A percentile compares a stretch with the other conserved stretches of the same genome.
Conservation (phyloP, 2,797 vertebrate genomes). For the Taeniopygia guttata region DNA sequence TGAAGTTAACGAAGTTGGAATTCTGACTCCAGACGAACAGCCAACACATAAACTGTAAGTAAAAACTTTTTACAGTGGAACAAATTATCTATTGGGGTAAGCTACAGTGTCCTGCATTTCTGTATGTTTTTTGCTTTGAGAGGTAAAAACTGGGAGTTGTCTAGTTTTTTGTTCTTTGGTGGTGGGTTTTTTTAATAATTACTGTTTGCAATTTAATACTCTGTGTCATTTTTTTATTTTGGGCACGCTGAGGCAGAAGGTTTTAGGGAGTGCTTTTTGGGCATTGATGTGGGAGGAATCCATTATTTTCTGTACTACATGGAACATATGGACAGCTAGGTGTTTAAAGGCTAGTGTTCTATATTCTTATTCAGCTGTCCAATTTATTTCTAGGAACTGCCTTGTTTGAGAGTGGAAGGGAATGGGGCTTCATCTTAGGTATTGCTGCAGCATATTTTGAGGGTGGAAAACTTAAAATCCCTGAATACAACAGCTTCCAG, state of each 20-base stretch:
- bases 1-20: slow-evolving; percentile 91
- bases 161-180: neutral
- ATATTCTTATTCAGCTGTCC: slow-evolving; percentile 16
- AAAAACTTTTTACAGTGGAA: neutral
- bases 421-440: slow-evolving; percentile 46
- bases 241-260: neutral
- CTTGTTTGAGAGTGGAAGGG: slow-evolving; percentile 42
- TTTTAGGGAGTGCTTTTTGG: neutral
- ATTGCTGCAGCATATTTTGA: slow-evolving; percentile 37
- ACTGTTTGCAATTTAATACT: neutral
- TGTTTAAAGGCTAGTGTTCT: neutral
- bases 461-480: slow-evolving; percentile 37
- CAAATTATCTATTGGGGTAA: neutral
- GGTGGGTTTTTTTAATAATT: neutral
- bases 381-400: slow-evolving; percentile 28
- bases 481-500: slow-evolving; percentile 9
- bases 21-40: slow-evolving; percentile 87
- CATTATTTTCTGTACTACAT: neutral
- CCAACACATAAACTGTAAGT: slow-evolving; percentile 86
- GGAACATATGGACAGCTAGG: neutral
- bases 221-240: neutral
- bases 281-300: neutral
- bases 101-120: neutral
- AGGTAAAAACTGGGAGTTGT: neutral
- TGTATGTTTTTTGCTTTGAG: neutral